Conservation (phyloP, 2,113 vertebrate species). For the Phalacrocorax pelagicus region DNA sequence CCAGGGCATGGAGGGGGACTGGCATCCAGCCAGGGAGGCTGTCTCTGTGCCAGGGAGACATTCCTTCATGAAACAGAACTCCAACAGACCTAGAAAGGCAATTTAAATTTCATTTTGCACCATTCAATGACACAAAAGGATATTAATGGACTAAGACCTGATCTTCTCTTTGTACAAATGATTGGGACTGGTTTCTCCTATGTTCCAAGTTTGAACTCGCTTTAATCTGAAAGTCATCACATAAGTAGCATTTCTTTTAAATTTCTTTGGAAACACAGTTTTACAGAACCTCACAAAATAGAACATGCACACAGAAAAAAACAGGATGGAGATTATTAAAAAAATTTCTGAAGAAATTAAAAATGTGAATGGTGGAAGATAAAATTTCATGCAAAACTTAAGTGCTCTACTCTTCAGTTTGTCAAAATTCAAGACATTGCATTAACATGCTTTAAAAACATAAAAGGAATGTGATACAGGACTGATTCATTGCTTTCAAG, state of each 20-base stretch:
- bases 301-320: neutral
- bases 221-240: neutral
- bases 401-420: neutral
- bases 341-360: neutral
- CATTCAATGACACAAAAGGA: neutral
- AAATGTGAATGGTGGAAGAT: neutral
- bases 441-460: neutral
- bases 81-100: neutral
- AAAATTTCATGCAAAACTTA: neutral
- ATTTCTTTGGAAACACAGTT: neutral
- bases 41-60: neutral
- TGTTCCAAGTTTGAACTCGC: neutral
- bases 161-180: neutral
- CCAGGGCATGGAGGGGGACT: neutral
- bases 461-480: neutral
- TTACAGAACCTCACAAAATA: neutral
- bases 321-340: neutral
- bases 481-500: neutral
- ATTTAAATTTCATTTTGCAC: slow-evolving; percentile 5
- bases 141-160: neutral
- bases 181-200: neutral
- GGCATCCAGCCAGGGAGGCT: neutral
- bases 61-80: neutral
- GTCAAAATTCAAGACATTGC: neutral
- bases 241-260: neutral